Base-by-base conservation (phyloP, 2,797 vertebrate species). In the Hydrolagus colliei region DNA sequence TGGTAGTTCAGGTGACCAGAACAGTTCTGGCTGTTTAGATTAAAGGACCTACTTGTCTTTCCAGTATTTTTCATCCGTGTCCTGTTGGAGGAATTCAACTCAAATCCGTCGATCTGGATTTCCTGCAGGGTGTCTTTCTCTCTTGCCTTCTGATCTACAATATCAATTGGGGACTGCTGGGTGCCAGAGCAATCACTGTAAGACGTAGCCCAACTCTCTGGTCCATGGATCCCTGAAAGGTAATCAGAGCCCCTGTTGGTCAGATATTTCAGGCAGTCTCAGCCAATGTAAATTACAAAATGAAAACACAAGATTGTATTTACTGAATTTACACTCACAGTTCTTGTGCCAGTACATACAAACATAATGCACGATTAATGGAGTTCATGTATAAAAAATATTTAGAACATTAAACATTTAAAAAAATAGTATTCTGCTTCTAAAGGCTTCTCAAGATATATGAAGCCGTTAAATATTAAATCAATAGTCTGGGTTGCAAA, bases 31-130 rank as follows among this genome's bases (percentile, higher is more conserved):
- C 13, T 65, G 16, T 59, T 14, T 10, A 65, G 71, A 18, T 14
- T 5, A 80, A 73, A 88, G n/a, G 86, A 88, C 90, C 85, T 87
- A 98, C 97, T 97, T 87, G 97, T 99, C 93, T 99, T 98, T 73
- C 97, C 97, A 2, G 96, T 99, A 91, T 99, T 99, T 91, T 99
- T 99, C 97, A 99, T 99, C 86, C 97, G 96, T 10, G 97, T 99
- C 92, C 97, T 98, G 90, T 99, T 99, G 0, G 97, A 99, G 59
- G 97, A 98, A 87, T 98, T 96, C 0, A 89, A 90, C 85, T 96
- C 96, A 52, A 98, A 98, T 67, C 96, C 97, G 59, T 97, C 96
- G 61, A 99, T 93, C 0, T 95, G 94, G 85, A 99, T 90, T 80
- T 98, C 96, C 88, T 97, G 97, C 90, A 95, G 97, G 86, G 97